Percentiles rank a stretch among this genome's conserved stretches.
Evolutionary conservation across 2,888 invertebrate genomes (phyloP).

Genomic region (Protodeltote pygarga): DNA sequence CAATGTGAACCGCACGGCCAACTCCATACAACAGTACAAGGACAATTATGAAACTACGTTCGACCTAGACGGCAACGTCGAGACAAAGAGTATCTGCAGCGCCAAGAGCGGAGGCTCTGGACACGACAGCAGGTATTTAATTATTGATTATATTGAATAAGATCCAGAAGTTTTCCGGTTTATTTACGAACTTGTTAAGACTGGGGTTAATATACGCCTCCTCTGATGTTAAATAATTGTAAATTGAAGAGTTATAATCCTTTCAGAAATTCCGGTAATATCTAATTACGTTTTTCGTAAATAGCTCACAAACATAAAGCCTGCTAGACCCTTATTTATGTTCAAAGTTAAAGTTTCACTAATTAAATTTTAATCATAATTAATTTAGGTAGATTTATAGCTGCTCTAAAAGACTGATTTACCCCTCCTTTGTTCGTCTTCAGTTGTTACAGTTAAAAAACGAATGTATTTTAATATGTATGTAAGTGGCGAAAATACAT

Average conservation of each 20-base stretch:
- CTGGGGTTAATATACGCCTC: conserved; percentile 17
- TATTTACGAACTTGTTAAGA: conserved; percentile 25
- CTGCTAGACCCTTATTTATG: conserved; percentile 28
- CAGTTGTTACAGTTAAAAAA: no score
- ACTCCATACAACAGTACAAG: conserved; percentile 81
- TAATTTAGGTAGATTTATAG: neutral
- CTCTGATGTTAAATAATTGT: conserved; percentile 29
- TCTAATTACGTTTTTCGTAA: conserved; percentile 22
- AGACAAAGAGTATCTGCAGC: conserved; percentile 95
- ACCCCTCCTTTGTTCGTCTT: no score
- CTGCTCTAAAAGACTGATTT: conserved; percentile 13
- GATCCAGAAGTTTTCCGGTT: no score
- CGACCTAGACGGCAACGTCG: conserved; percentile 96
- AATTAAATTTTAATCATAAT: conserved; percentile 4
- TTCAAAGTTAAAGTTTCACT: conserved; percentile 19
- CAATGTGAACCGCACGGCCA: conserved; percentile 64
- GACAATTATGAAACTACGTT: conserved; percentile 95
- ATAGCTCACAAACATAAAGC: conserved; percentile 14
- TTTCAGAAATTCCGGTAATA: conserved; percentile 16
- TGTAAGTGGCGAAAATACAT: no score
- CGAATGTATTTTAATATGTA: no score
- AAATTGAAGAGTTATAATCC: conserved; percentile 23
- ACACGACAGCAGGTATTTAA: conserved; percentile 91
- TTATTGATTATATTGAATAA: conserved; percentile 18
- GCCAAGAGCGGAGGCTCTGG: conserved; percentile 92